Conservation (phyloP, 2,797 vertebrate genomes). For the Lepilemur septentrionalis region DNA sequence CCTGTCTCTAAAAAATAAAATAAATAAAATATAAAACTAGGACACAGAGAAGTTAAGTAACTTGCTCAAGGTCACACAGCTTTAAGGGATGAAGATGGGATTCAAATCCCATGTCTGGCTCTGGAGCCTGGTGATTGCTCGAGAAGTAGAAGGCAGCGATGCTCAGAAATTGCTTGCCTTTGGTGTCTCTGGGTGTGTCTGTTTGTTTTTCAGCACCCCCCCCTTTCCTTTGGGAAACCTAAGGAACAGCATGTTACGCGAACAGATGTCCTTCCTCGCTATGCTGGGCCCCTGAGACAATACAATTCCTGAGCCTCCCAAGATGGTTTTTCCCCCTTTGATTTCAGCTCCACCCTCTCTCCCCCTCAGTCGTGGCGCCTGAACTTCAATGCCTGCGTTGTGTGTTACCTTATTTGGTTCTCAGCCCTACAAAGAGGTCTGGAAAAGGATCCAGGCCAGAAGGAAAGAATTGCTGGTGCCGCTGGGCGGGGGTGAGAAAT, state of each 20-base stretch:
- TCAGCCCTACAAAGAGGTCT: slow-evolving; percentile 3
- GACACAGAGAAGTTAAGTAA: background rate
- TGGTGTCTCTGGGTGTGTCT: background rate
- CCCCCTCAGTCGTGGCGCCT: background rate
- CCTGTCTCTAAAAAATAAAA: too few relatives aligned
- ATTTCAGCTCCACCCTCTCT: background rate
- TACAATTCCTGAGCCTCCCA: background rate
- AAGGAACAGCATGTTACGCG: background rate
- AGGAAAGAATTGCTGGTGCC: background rate
- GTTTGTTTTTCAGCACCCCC: background rate
- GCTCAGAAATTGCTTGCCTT: background rate
- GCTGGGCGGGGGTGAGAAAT: background rate
- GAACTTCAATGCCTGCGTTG: background rate
- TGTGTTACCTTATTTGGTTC: slow-evolving; percentile 61
- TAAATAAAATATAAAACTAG: background rate
- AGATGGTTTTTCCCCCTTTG: background rate
- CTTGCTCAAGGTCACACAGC: background rate
- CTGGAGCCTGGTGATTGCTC: background rate
- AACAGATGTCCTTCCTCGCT: background rate
- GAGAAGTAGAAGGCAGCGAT: background rate
- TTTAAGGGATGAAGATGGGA: background rate
- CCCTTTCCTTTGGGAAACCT: background rate
- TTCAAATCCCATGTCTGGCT: background rate
- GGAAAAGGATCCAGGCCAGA: background rate
- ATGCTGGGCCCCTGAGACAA: background rate